Base-by-base conservation (phyloP, 2,797 vertebrate species). In the Propithecus perrieri region DNA sequence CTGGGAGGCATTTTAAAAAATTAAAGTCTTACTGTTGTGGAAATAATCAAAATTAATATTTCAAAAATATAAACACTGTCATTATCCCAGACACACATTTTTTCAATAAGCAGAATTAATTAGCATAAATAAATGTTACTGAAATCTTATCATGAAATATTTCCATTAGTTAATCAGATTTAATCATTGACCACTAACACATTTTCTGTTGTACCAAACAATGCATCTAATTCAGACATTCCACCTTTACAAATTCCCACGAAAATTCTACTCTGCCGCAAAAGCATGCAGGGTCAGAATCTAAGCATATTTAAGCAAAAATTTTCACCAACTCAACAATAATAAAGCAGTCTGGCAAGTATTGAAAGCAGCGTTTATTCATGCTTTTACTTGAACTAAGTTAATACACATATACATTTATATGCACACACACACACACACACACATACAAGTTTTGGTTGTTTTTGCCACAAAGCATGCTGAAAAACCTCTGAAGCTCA, bases 311-410 rank as follows among this genome's bases (percentile, higher is more conserved):
- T 97, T 87, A 98, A 97, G 87, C 95, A 98, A 97, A 97, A 98
- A 98, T 97, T 97, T 98, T 97, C 96, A 98, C 96, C 94, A 98
- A 96, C 95, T 98, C 97, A 97, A 96, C 93, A 98, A 96, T 65
- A 98, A 98, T 79, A 98, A 98, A 98, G 97, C 98, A 98, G 98
- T 97, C 98, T 98, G 97, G 98, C 97, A 97, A 98, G 96, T 98
- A 98, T 96, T 97, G 95, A 98, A 98, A 98, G 98, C 98, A 98
- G 98, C 75, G 97, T 98, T 98, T 99, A 98, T 98, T 98, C 98
- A 98, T 99, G 98, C 98, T 98, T 98, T 98, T 97, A 97, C 97
- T 98, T 96, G 91, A 97, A 97, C 75, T 98, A 94, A 98, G 98
- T 98, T 93, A 95, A 94, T 57, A 90, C 85, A 94, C 11, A 96